A percentile compares a stretch with the other conserved stretches of the same genome.
Evolutionary conservation across 2,113 vertebrate genomes (phyloP).

Genomic region (Trichechus manatus): DNA sequence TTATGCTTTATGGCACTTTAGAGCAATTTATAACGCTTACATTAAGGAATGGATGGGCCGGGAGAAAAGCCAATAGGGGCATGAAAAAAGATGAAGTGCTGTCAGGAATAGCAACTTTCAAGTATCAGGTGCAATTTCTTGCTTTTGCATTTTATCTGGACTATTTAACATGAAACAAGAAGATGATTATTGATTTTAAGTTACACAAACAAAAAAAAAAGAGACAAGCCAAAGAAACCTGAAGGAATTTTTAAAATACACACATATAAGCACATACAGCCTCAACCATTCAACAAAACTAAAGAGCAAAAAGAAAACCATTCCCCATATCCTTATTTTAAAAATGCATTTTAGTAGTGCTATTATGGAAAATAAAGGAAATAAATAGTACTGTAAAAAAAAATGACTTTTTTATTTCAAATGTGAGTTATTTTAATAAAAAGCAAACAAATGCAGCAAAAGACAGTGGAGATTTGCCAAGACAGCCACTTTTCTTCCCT

Average conservation of each 20-base stretch:
- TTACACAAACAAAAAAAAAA: constrained; percentile 38
- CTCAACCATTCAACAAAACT: not conserved
- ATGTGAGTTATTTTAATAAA: constrained; percentile 50
- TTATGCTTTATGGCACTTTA: constrained; percentile 89
- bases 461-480: not conserved
- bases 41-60: constrained; percentile 89
- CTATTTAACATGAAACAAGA: constrained; percentile 77
- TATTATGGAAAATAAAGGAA: not conserved
- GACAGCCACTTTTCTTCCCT: not conserved
- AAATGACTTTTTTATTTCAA: constrained; percentile 42
- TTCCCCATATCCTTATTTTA: not conserved
- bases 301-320: constrained; percentile 31
- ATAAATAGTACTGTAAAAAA: not conserved
- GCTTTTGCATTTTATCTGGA: constrained; percentile 84
- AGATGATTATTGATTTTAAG: constrained; percentile 75
- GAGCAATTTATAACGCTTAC: constrained; percentile 91
- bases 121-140: constrained; percentile 82
- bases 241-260: constrained; percentile 32
- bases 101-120: constrained; percentile 86
- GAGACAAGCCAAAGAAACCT: not conserved
- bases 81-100: constrained; percentile 88
- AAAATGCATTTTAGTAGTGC: not conserved
- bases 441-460: not conserved
- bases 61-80: constrained; percentile 88
- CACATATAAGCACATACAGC: not conserved